These are phyloP conservation scores for Herpetotheres cachinnans DNA, from an alignment of 2,113 vertebrate species.

Conservation along the genomic window DNA sequence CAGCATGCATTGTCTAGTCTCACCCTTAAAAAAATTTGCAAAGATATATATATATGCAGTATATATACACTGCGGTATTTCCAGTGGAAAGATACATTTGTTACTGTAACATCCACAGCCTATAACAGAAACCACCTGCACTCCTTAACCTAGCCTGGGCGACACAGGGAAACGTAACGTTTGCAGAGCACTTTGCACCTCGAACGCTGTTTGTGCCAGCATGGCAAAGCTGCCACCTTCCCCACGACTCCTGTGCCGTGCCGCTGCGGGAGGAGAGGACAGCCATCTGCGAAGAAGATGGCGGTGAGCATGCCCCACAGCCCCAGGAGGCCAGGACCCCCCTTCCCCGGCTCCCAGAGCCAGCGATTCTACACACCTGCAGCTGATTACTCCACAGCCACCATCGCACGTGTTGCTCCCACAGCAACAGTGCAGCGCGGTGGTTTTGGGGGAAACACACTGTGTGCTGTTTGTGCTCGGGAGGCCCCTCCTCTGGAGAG, in stretches of 20 bases:
- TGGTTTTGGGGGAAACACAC: background rate
- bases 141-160: background rate
- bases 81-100: background rate
- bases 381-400: too few relatives aligned
- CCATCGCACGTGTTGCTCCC: accelerated
- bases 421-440: accelerated
- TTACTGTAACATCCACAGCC: background rate
- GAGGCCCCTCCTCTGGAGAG: background rate
- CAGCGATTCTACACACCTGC: accelerated
- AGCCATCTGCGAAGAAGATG: too few relatives aligned
- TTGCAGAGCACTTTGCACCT: background rate
- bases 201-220: background rate
- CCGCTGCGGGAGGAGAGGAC: accelerated
- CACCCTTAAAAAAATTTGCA: background rate
- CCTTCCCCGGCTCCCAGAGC: background rate
- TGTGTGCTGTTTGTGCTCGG: accelerated
- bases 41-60: too few relatives aligned
- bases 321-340: background rate
- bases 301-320: accelerated
- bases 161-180: accelerated
- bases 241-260: accelerated
- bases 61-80: background rate
- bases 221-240: accelerated
- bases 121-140: background rate
- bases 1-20: background rate